These are phyloP conservation scores for Phrynosoma blainvillii DNA, from an alignment of 2,113 vertebrate genomes.

Conservation along the genomic window DNA sequence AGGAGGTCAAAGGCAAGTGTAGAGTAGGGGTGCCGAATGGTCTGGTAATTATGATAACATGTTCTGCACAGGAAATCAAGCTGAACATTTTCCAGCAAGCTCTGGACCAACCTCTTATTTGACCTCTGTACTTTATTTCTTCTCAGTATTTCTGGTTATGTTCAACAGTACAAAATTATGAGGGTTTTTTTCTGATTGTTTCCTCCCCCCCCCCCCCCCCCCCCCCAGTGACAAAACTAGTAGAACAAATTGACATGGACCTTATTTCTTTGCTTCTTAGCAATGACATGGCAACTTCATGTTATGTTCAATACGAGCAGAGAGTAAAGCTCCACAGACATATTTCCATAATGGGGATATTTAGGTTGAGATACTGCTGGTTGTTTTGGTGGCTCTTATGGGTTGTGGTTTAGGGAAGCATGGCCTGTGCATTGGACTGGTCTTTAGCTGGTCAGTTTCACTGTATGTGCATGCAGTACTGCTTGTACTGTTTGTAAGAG, in stretches of 20 bases:
- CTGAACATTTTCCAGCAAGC: neutral
- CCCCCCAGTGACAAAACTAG: neutral
- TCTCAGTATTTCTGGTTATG: neutral
- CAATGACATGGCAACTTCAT: neutral
- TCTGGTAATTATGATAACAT: constrained; percentile 38
- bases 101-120: constrained; percentile 12
- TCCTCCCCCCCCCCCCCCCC: too few species aligned
- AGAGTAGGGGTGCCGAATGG: constrained; percentile 15
- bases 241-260: neutral
- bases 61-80: constrained; percentile 53
- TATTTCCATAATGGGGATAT: too few species aligned
- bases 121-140: neutral
- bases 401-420: too few species aligned
- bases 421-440: too few species aligned
- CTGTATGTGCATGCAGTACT: too few species aligned
- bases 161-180: neutral
- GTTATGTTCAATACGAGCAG: too few species aligned
- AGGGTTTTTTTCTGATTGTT: neutral
- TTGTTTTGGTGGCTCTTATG: too few species aligned
- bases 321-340: too few species aligned
- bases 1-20: constrained; percentile 42
- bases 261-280: neutral
- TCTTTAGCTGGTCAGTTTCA: too few species aligned
- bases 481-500: too few species aligned
- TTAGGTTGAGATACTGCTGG: too few species aligned